These are phyloP conservation scores for Rhyzopertha dominica DNA, from an alignment of 1,140 invertebrate species.

Conservation along the genomic window DNA sequence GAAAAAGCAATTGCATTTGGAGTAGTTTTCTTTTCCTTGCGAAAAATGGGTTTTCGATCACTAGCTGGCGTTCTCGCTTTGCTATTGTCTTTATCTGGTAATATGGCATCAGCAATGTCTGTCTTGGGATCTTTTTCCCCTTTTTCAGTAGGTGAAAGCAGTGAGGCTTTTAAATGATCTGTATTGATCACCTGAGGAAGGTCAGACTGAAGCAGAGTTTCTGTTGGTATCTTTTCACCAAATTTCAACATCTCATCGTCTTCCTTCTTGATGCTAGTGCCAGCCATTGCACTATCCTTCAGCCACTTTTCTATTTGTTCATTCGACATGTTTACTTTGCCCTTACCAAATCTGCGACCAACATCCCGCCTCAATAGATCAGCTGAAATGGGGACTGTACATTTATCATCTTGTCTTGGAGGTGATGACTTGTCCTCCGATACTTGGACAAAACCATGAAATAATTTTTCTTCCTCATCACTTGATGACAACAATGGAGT, in stretches of 20 bases:
- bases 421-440: background rate
- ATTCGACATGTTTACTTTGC: constrained; percentile 64
- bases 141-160: no score
- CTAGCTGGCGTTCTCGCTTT: constrained; percentile 20
- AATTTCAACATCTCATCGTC: constrained; percentile 40
- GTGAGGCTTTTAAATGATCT: no score
- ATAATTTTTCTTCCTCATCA: constrained; percentile 49
- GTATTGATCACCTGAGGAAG: no score
- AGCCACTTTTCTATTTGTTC: constrained; percentile 70
- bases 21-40: constrained; percentile 47
- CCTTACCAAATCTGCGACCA: constrained; percentile 50
- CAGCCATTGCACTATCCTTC: constrained; percentile 50
- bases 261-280: constrained; percentile 36
- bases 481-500: constrained; percentile 40
- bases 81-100: background rate
- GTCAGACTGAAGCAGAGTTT: no score
- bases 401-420: no score
- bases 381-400: constrained; percentile 16
- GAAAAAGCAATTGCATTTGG: constrained; percentile 59
- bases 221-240: constrained; percentile 34
- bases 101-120: no score
- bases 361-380: constrained; percentile 41
- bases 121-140: no score
- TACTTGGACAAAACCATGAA: no score
- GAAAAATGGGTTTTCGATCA: constrained; percentile 54